Evolutionary conservation across 2,797 vertebrate species (phyloP).

Genomic region (Coilia nasus): DNA sequence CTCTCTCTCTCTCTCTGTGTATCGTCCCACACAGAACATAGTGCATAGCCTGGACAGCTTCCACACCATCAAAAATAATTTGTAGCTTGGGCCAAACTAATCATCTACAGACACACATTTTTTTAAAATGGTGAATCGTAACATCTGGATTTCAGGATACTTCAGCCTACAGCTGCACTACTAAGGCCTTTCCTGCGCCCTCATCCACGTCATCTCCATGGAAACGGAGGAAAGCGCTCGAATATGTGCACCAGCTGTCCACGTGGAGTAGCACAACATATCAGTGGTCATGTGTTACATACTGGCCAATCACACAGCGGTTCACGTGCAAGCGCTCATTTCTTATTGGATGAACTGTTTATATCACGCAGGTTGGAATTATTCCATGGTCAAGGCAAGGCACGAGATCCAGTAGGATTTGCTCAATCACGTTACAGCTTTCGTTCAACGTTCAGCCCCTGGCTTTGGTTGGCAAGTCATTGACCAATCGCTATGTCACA

Average conservation of each 20-base stretch:
- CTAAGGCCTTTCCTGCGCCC: not conserved
- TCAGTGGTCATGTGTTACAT: slow-evolving; percentile 63
- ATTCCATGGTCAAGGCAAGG: not conserved
- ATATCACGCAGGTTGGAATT: slow-evolving; percentile 31
- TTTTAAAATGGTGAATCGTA: no score
- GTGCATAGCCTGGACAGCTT: no score
- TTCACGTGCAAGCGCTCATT: slow-evolving; percentile 57
- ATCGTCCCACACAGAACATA: no score
- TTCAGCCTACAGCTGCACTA: not conserved
- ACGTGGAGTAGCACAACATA: slow-evolving; percentile 58
- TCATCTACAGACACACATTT: no score
- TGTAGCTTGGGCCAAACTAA: no score
- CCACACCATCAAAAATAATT: no score
- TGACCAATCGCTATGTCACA: not conserved
- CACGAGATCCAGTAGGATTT: slow-evolving; percentile 14
- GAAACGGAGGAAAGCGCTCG: slow-evolving; percentile 37
- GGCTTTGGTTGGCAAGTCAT: not conserved
- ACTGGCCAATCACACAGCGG: slow-evolving; percentile 59
- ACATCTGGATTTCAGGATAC: not conserved
- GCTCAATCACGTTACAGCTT: not conserved
- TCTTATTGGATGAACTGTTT: slow-evolving; percentile 27
- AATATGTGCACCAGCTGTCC: slow-evolving; percentile 55
- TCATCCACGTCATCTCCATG: slow-evolving; percentile 44
- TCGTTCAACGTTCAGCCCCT: not conserved
- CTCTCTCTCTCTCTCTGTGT: no score